Percentiles rank a stretch among this genome's conserved stretches.
These are phyloP conservation scores for Telenomus remus DNA, from an alignment of 1,140 invertebrate genomes.

Conservation along the genomic window DNA sequence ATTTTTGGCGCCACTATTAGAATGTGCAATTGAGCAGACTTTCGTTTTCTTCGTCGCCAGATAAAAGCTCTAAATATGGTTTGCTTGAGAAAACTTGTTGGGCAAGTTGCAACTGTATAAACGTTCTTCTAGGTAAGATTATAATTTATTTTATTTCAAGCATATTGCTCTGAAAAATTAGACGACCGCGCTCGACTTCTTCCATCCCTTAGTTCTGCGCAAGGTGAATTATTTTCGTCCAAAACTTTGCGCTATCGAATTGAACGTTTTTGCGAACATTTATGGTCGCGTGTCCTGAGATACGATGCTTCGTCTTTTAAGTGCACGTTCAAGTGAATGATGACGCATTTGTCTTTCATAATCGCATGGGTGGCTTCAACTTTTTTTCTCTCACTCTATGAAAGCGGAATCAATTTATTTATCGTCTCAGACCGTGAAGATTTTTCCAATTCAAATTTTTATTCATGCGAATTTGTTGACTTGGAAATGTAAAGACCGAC, in stretches of 20 bases:
- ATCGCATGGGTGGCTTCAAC: too few species aligned
- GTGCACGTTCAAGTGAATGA: background rate
- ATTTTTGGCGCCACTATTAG: slow-evolving; percentile 69
- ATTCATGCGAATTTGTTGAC: too few species aligned
- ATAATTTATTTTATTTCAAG: slow-evolving; percentile 48
- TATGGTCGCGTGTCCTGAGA: slow-evolving; percentile 11
- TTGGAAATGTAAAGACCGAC: too few species aligned
- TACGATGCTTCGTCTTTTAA: slow-evolving; percentile 10
- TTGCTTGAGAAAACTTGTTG: slow-evolving; percentile 46
- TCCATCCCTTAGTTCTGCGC: slow-evolving; percentile 2
- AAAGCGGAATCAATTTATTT: too few species aligned
- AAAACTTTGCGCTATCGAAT: slow-evolving; percentile 14
- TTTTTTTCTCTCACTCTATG: too few species aligned
- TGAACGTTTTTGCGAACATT: slow-evolving; percentile 20
- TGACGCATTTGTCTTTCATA: slow-evolving; percentile 7
- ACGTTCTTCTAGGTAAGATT: slow-evolving; percentile 44
- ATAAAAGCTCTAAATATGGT: slow-evolving; percentile 54
- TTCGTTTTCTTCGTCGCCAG: slow-evolving; percentile 43
- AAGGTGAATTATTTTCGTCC: slow-evolving; percentile 23
- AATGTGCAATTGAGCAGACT: slow-evolving; percentile 46
- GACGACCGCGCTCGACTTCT: background rate
- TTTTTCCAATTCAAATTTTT: too few species aligned
- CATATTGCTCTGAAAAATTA: slow-evolving; percentile 44
- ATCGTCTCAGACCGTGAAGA: too few species aligned
- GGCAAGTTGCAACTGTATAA: slow-evolving; percentile 49